These are phyloP conservation scores for Pammene aurita DNA, from an alignment of 2,888 invertebrate species.

Conservation along the genomic window DNA sequence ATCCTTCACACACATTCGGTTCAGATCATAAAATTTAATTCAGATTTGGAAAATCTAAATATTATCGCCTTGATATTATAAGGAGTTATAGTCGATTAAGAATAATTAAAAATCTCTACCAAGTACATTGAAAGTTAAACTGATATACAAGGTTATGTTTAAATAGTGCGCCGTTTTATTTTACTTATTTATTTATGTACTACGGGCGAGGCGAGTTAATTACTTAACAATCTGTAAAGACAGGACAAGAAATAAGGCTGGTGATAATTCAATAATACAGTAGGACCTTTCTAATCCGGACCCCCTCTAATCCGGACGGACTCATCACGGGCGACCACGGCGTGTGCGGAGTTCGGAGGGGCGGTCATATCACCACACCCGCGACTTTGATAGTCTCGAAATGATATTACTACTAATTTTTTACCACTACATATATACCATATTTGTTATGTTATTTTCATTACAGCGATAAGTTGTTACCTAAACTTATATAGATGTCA, in stretches of 20 bases:
- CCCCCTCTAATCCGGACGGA: too few relatives aligned
- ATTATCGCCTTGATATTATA: slow-evolving; percentile 3
- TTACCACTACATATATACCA: too few relatives aligned
- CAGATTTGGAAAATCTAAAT: slow-evolving; percentile 9
- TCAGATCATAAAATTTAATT: background rate
- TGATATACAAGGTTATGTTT: slow-evolving; percentile 3
- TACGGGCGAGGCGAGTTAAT: background rate
- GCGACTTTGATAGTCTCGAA: too few relatives aligned
- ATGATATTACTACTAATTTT: too few relatives aligned
- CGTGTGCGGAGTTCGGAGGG: too few relatives aligned
- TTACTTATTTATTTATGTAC: background rate
- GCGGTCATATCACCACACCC: too few relatives aligned
- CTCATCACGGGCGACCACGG: too few relatives aligned
- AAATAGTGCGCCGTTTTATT: background rate
- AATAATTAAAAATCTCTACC: slow-evolving; percentile 5
- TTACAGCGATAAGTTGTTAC: too few relatives aligned
- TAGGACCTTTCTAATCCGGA: too few relatives aligned
- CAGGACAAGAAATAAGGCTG: background rate
- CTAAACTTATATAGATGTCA: too few relatives aligned
- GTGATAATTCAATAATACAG: too few relatives aligned
- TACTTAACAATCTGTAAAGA: background rate
- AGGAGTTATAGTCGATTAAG: slow-evolving; percentile 21
- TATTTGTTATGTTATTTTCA: too few relatives aligned
- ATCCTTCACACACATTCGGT: slow-evolving; percentile 25
- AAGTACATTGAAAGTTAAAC: slow-evolving; percentile 15